Conservation (phyloP, 2,888 invertebrate species). For the Oligia strigilis region DNA sequence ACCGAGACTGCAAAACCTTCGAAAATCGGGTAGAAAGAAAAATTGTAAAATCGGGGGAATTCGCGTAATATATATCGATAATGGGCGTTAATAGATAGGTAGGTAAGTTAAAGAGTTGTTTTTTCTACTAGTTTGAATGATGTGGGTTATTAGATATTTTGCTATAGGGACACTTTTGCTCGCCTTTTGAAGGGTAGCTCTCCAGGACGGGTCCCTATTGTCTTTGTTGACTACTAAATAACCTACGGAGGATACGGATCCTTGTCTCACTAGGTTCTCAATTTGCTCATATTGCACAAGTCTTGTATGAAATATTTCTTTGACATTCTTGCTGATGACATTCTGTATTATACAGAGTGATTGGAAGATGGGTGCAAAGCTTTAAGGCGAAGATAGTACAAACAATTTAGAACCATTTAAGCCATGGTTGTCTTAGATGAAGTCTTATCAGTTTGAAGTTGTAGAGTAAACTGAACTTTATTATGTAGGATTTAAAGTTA, state of each 20-base stretch:
- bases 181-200: not conserved
- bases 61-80: not conserved
- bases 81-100: not conserved
- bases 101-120: not conserved
- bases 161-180: not conserved
- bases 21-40: too few relatives aligned
- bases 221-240: not conserved
- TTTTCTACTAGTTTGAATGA: not conserved
- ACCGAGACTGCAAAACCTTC: constrained; percentile 21
- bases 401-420: too few relatives aligned
- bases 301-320: too few relatives aligned
- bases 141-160: not conserved
- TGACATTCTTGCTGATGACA: too few relatives aligned
- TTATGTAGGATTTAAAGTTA: too few relatives aligned
- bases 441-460: too few relatives aligned
- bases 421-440: too few relatives aligned
- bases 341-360: too few relatives aligned
- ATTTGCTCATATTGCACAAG: too few relatives aligned
- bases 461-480: too few relatives aligned
- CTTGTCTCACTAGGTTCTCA: not conserved
- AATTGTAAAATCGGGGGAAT: not conserved
- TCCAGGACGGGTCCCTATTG: not conserved
- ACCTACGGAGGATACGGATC: not conserved
- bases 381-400: too few relatives aligned
- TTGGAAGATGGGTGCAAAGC: too few relatives aligned